A percentile compares a stretch with the other conserved stretches of the same genome.
Evolutionary conservation across 2,888 invertebrate genomes (phyloP).

Genomic region (Mesopsocus fuscifrons): DNA sequence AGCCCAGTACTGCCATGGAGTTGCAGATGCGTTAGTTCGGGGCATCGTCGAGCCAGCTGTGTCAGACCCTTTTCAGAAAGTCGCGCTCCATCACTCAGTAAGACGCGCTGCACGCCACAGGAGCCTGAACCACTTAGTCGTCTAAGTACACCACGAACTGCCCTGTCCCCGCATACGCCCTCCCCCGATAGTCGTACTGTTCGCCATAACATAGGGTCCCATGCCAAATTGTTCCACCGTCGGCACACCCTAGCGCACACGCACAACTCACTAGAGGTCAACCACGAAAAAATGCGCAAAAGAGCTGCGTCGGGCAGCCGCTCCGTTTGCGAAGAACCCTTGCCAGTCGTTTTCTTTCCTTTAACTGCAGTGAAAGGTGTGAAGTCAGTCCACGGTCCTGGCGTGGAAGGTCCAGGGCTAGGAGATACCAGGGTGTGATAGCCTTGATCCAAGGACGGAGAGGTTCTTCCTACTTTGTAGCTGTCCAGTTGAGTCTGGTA

Average conservation of each 20-base stretch:
- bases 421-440: conserved; percentile 57
- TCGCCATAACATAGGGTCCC: conserved; percentile 60
- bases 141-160: conserved; percentile 38
- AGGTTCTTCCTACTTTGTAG: conserved; percentile 26
- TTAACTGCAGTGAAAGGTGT: conserved; percentile 20
- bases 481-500: not conserved
- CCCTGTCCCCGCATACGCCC: conserved; percentile 40
- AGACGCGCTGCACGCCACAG: conserved; percentile 44
- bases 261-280: conserved; percentile 51
- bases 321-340: conserved; percentile 22
- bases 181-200: conserved; percentile 42
- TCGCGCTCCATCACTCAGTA: conserved; percentile 45
- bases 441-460: conserved; percentile 58
- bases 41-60: conserved; percentile 56
- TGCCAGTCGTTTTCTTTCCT: conserved; percentile 18
- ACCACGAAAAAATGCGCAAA: conserved; percentile 46
- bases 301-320: conserved; percentile 45
- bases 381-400: conserved; percentile 25
- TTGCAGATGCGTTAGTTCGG: conserved; percentile 62
- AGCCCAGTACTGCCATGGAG: conserved; percentile 54
- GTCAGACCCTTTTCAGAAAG: conserved; percentile 61
- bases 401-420: conserved; percentile 28
- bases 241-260: conserved; percentile 55
- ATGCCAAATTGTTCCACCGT: conserved; percentile 54
- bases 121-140: conserved; percentile 44